A percentile compares a stretch with the other conserved stretches of the same genome.
Conservation (phyloP, 2,888 invertebrate species). For the Anthrax anthrax region DNA sequence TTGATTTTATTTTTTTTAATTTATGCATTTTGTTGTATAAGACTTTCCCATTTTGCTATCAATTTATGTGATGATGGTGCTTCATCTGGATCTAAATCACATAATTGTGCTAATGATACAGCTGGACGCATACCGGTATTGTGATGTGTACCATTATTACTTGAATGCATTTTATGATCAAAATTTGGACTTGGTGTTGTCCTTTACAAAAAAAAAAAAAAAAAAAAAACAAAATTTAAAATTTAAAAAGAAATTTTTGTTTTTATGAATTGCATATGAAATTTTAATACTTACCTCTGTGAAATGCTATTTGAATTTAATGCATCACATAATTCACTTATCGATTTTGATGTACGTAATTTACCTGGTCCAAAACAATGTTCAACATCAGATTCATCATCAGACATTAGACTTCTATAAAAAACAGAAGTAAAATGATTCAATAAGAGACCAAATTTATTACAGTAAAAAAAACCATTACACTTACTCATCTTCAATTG, state of each 20-base stretch:
- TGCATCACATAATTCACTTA: constrained; percentile 51
- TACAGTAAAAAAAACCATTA: neutral
- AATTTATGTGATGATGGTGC: constrained; percentile 55
- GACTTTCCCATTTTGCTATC: constrained; percentile 69
- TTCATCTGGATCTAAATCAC: constrained; percentile 49
- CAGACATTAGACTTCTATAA: constrained; percentile 37
- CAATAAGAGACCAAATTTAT: no score
- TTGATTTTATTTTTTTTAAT: neutral
- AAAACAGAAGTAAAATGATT: no score
- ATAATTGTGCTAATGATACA: constrained; percentile 51
- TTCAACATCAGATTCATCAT: constrained; percentile 47
- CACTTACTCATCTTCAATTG: constrained; percentile 42
- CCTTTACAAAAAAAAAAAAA: constrained; percentile 14
- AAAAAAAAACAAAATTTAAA: neutral
- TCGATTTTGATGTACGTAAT: constrained; percentile 49
- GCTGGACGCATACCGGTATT: constrained; percentile 44
- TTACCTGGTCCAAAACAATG: constrained; percentile 46
- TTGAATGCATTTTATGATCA: constrained; percentile 11
- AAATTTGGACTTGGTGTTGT: constrained; percentile 24
- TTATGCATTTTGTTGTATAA: constrained; percentile 44
- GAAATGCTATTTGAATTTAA: constrained; percentile 24
- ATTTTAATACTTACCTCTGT: constrained; percentile 15
- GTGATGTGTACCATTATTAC: neutral
- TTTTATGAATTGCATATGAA: no score
- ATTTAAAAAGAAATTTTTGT: neutral